A percentile compares a stretch with the other conserved stretches of the same genome.
Conservation (phyloP, 2,888 invertebrate genomes). For the Lasioglossum vierecki region DNA sequence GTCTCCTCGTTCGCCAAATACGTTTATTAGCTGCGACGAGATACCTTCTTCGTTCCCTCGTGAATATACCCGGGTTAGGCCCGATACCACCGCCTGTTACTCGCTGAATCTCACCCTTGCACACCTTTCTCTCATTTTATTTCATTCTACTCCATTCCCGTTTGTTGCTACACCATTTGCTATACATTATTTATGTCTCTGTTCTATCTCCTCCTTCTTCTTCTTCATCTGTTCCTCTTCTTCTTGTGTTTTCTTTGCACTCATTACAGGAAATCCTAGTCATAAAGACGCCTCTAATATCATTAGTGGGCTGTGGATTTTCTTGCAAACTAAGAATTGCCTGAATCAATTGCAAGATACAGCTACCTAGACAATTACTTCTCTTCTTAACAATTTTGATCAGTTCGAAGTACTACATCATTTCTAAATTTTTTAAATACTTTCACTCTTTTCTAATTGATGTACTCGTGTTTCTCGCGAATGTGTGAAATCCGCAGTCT, state of each 20-base stretch:
- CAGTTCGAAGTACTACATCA: too few species aligned
- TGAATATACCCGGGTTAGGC: conserved; percentile 17
- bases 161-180: background rate
- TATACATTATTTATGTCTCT: background rate
- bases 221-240: background rate
- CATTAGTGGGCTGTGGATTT: background rate
- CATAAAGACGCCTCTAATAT: background rate
- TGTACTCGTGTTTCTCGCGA: too few species aligned
- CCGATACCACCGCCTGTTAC: background rate
- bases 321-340: background rate
- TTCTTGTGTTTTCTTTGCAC: background rate
- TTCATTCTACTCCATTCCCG: background rate
- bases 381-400: background rate
- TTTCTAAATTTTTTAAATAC: background rate
- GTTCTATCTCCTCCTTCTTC: background rate
- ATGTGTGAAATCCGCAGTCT: too few species aligned
- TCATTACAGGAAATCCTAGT: background rate
- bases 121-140: background rate
- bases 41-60: conserved; percentile 31
- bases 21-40: conserved; percentile 46
- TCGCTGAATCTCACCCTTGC: background rate
- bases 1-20: conserved; percentile 54
- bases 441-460: background rate
- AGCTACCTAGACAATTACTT: background rate
- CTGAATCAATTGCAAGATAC: background rate